phyloP scores from a whole-genome alignment of 2,888 invertebrate species.

The Drosophila rubida region DNA sequence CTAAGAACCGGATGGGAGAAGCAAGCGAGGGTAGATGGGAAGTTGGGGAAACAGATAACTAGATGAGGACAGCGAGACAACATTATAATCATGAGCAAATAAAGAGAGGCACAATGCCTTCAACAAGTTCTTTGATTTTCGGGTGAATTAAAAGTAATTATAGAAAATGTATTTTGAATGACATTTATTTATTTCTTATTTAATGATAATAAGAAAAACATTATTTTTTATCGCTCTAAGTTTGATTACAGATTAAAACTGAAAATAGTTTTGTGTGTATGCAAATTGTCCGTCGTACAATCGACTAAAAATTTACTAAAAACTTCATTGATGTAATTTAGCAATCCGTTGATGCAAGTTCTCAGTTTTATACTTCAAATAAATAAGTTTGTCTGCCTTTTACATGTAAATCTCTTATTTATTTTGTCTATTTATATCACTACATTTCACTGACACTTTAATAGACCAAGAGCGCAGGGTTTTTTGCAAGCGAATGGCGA shows the following conservation, averaged over 20 bases:
- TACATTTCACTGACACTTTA: neutral
- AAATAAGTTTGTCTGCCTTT: no score
- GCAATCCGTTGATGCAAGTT: no score
- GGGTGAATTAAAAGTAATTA: slow-evolving; percentile 28
- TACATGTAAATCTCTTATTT: no score
- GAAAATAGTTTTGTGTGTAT: no score
- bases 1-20: neutral
- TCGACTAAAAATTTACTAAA: no score
- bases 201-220: no score
- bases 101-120: slow-evolving; percentile 3
- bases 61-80: slow-evolving; percentile 10
- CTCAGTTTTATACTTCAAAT: no score
- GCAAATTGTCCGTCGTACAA: no score
- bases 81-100: slow-evolving; percentile 62
- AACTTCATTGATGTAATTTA: no score
- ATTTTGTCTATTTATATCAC: neutral
- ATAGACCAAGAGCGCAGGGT: neutral
- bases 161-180: neutral
- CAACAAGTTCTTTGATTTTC: slow-evolving; percentile 6
- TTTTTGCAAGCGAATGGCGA: slow-evolving; percentile 23
- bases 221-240: no score
- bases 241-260: no score
- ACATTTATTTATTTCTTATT: no score
- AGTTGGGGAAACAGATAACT: slow-evolving; percentile 2
- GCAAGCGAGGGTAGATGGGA: neutral